Base-by-base conservation (phyloP, 2,888 invertebrate genomes). In the Xanthorhoe spadicearia region DNA sequence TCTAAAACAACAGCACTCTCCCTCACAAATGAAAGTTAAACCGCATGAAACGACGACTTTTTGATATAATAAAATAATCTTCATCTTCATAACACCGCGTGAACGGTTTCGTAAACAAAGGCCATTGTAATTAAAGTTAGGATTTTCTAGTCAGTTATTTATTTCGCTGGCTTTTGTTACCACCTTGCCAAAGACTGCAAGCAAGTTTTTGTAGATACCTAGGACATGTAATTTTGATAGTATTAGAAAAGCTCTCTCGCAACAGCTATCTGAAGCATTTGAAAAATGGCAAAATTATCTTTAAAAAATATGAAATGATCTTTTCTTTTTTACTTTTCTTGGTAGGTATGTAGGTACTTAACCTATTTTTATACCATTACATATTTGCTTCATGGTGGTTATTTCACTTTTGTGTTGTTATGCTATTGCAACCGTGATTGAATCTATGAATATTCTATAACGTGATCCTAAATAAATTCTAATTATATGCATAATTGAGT, bases 121-220 rank as follows among this genome's bases (percentile, higher is more conserved):
- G 77, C 82, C 77, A 82, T 83, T 83, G 84, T 83, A 65, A 71
- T 77, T 66, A 74, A 78, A 67, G 83, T 83, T 80, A 77, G 77
- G 84, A 83, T 81, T 67, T 59, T 62, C 62, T 59, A 51, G 32
- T 7, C 6, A 32, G 55, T 59, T 50, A 7, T 7, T 53, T 50
- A 58, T 66, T 60, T 59, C 19, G 38, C 13, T 32, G 32, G 32
- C 32, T 32, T 43, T 43, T 10, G n/a, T 43, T 43, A 43, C 38
- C 13, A 43, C 13, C 38, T 13, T 43, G 38, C 13, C 13, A 43
- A 43, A 43, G 38, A 43, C 13, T 13, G 13, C 38, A 43, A 38
- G 13, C 35, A 7, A 10, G 38, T 13, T 38, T 38, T 1, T 1
- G 10, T 38, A 23, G 23, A 23, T 23, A n/a, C n/a, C n/a, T n/a